Evolutionary conservation across 2,888 invertebrate genomes (phyloP).

Genomic region (Bombyx huttoni): DNA sequence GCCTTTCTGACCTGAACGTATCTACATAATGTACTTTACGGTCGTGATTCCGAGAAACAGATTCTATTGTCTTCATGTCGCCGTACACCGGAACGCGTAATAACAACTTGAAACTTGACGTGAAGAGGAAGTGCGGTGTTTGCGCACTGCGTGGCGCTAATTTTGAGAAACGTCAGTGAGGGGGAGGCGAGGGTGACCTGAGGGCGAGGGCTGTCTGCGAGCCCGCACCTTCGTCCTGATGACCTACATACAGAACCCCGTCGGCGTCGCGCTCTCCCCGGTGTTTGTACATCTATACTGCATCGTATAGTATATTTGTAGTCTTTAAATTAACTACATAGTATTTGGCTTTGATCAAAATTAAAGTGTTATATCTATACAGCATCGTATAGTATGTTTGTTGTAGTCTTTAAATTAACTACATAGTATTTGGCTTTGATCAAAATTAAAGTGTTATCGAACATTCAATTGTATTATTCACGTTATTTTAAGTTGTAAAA

Average conservation of each 20-base stretch:
- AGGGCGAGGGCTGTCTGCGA: slow-evolving; percentile 29
- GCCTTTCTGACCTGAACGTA: slow-evolving; percentile 40
- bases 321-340: not conserved
- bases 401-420: not conserved
- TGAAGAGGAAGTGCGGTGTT: slow-evolving; percentile 8
- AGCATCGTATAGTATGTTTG: not conserved
- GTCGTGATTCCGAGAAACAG: slow-evolving; percentile 38
- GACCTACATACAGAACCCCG: slow-evolving; percentile 40
- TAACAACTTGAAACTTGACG: slow-evolving; percentile 1
- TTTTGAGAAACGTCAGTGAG: slow-evolving; percentile 16
- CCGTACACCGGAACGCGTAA: slow-evolving; percentile 9
- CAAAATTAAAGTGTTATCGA: too few relatives aligned
- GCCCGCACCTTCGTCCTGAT: slow-evolving; percentile 47
- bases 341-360: too few relatives aligned
- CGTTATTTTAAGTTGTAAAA: too few relatives aligned
- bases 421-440: too few relatives aligned
- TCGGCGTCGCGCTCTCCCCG: slow-evolving; percentile 11
- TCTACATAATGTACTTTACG: slow-evolving; percentile 32
- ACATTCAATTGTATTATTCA: too few relatives aligned
- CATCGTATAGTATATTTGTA: not conserved
- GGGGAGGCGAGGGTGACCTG: slow-evolving; percentile 17
- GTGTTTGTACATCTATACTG: not conserved
- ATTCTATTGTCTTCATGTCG: slow-evolving; percentile 35
- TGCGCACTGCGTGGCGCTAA: slow-evolving; percentile 31
- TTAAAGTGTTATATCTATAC: not conserved